Conservation (phyloP, 2,113 vertebrate species). For the Pelusios castaneus region DNA sequence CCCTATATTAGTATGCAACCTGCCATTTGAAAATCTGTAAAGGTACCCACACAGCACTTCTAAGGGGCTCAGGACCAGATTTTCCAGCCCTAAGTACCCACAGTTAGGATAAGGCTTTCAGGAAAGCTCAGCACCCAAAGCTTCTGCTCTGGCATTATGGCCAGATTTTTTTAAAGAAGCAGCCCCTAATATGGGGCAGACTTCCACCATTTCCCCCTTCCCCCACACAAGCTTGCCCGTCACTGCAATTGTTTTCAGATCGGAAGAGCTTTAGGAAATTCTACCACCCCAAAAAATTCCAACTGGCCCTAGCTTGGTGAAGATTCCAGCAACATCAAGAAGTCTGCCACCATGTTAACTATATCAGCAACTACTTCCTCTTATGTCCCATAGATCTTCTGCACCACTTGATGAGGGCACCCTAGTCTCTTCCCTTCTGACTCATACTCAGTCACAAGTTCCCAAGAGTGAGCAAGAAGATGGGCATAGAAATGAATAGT, state of each 20-base stretch:
- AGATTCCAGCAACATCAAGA: not conserved
- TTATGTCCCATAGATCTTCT: not conserved
- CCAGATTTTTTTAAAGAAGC: not conserved
- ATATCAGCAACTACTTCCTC: not conserved
- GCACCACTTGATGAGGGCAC: fast-evolving
- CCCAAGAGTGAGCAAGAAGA: fast-evolving
- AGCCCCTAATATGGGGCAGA: fast-evolving
- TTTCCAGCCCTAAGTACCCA: not conserved
- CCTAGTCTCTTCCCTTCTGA: not conserved
- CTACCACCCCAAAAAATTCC: not conserved
- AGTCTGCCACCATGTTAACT: not conserved
- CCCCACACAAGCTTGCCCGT: not conserved
- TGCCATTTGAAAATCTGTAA: not conserved
- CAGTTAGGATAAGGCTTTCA: not conserved
- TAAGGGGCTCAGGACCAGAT: not conserved
- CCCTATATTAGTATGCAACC: not conserved
- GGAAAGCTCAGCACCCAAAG: not conserved
- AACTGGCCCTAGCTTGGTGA: not conserved
- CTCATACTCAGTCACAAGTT: not conserved
- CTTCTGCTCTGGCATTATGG: not conserved
- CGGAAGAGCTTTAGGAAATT: not conserved
- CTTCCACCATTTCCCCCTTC: not conserved
- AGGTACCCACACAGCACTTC: not conserved
- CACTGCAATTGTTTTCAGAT: not conserved
- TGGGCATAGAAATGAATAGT: fast-evolving